Conservation (phyloP, 2,113 vertebrate species). For the Ceratotherium simum region DNA sequence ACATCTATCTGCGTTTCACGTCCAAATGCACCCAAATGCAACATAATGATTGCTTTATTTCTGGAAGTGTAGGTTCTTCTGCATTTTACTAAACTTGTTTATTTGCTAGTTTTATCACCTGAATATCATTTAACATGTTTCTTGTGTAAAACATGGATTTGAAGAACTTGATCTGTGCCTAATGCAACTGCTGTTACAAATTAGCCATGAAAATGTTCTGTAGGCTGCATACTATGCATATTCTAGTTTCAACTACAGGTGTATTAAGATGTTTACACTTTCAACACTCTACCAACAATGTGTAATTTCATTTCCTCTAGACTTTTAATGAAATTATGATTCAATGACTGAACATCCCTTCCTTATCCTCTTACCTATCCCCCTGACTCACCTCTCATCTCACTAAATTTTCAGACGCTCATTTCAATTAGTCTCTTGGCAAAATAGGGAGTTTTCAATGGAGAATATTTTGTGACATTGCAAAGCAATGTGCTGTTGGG, state of each 20-base stretch:
- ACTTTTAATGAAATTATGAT: constrained; percentile 65
- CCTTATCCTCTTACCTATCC: constrained; percentile 59
- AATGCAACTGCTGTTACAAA: not conserved
- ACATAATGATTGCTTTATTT: constrained; percentile 77
- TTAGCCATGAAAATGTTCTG: constrained; percentile 56
- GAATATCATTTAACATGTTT: constrained; percentile 61
- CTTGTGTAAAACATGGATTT: constrained; percentile 41
- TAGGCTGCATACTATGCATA: not conserved
- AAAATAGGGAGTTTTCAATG: constrained; percentile 61
- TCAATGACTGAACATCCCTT: constrained; percentile 44
- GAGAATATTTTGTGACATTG: constrained; percentile 81
- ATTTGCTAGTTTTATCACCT: constrained; percentile 58
- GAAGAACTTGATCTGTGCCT: not conserved
- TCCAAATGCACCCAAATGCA: constrained; percentile 47
- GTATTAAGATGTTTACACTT: constrained; percentile 42
- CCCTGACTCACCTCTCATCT: constrained; percentile 58
- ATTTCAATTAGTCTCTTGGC: constrained; percentile 75
- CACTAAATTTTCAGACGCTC: constrained; percentile 66
- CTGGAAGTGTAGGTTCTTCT: constrained; percentile 72
- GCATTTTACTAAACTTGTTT: constrained; percentile 60
- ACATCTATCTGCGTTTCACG: not conserved
- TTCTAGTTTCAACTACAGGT: not conserved
- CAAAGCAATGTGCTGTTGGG: constrained; percentile 62
- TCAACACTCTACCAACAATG: constrained; percentile 32
- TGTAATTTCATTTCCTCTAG: constrained; percentile 65